A percentile compares a stretch with the other conserved stretches of the same genome.
These are phyloP conservation scores for Ylistrum balloti DNA, from an alignment of 1,140 invertebrate species.

Conservation along the genomic window DNA sequence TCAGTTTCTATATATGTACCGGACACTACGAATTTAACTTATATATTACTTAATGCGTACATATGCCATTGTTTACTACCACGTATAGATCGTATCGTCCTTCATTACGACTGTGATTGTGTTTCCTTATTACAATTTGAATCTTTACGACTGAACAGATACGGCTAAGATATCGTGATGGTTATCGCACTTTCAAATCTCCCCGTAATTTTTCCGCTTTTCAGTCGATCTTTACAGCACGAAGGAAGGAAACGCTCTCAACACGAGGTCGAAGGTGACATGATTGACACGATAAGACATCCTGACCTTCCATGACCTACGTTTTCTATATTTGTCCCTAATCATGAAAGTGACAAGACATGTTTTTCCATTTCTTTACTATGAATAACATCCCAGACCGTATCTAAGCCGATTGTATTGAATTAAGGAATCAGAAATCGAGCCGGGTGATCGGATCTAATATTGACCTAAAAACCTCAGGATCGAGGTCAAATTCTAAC, in stretches of 20 bases:
- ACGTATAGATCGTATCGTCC: no score
- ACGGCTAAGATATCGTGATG: no score
- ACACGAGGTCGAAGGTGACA: background rate
- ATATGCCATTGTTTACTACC: no score
- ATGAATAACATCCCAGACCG: background rate
- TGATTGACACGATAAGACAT: slow-evolving; percentile 38
- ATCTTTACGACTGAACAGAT: no score
- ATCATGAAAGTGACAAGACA: background rate
- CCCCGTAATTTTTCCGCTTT: no score
- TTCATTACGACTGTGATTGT: no score
- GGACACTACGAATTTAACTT: no score
- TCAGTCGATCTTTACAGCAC: no score
- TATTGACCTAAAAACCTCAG: background rate
- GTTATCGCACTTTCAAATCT: no score
- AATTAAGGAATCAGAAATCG: background rate
- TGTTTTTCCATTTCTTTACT: background rate
- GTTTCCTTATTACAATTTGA: no score
- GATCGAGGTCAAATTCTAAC: background rate
- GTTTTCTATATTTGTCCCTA: background rate
- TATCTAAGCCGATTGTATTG: background rate
- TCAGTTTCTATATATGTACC: no score
- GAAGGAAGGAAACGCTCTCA: background rate
- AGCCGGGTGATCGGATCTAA: background rate
- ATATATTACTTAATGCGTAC: no score
- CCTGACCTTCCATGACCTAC: background rate